phyloP scores from a whole-genome alignment of 2,888 invertebrate species.

The Cephus rjabovi region DNA sequence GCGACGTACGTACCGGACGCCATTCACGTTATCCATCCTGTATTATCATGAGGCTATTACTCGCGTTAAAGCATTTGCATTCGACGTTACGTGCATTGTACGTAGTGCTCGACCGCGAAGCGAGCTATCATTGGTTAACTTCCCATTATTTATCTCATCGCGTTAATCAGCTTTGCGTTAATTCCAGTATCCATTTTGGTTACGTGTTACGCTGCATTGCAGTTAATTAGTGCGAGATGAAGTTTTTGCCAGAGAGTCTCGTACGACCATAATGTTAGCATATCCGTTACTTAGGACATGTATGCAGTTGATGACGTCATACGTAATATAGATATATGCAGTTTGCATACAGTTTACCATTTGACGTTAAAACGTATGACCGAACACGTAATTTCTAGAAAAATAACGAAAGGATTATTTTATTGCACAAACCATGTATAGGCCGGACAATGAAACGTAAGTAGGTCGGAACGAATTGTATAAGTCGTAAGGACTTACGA shows the following conservation, averaged over 20 bases:
- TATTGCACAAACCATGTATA: background rate
- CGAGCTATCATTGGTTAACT: background rate
- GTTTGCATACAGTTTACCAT: background rate
- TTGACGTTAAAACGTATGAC: background rate
- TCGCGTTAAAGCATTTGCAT: background rate
- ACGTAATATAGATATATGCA: background rate
- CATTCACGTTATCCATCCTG: background rate
- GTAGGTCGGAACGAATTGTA: background rate
- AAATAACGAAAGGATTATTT: background rate
- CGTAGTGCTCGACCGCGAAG: background rate
- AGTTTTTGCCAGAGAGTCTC: background rate
- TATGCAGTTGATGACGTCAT: background rate
- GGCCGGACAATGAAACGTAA: background rate
- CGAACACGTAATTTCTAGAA: background rate
- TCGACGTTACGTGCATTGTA: background rate
- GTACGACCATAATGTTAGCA: background rate
- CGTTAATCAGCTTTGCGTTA: background rate
- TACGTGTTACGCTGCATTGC: background rate
- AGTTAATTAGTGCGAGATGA: background rate
- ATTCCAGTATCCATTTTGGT: background rate
- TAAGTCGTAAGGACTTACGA: background rate
- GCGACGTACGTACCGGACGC: background rate
- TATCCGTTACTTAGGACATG: background rate
- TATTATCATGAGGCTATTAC: background rate
- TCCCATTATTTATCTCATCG: background rate